Evolutionary conservation across 2,888 invertebrate species (phyloP), one percentile per base, ranked within the genome.

Genomic region (Drosophila multiciliata): DNA sequence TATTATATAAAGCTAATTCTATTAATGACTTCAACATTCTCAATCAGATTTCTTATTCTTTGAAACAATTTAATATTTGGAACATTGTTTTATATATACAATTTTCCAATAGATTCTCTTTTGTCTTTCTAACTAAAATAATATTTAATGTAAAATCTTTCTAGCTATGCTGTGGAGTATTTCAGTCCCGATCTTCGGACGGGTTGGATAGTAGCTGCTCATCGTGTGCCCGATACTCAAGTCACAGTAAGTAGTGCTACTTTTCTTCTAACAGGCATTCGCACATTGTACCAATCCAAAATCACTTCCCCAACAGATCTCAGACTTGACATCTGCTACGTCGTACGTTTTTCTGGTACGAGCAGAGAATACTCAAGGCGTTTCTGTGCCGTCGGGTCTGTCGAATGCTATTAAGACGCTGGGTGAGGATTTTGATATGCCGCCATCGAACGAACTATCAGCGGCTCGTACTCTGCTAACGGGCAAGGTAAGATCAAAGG

Each of bases 281-380:
- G 7, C 17, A 20, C 6, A 11, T 23, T 26, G 8, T 9, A 17
- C 15, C 40, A 45, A 5, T 3, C 3, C 4, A 2, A 15, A 23
- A 45, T 42, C 6, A 57, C 67, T n/a, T 38, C 3, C 55, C 75
- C 75, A 80, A 55, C 83, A 95, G 95, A 94, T 95, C 50, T 94
- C 93, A 32, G 95, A 96, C 86, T 94, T 98, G 77, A 95, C 95
- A 87, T 96, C 97, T 1, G 96, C 96, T 87, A 96, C 97, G 52
- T 95, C 96, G 38, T 98, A 98, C 93, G 95, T 97, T 75, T 98
- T 98, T 92, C 94, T 97, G 72, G 96, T 98, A 42, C 95, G 96
- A 61, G 97, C 98, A 0, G 96, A 97, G 93, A 98, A 98, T 92
- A 95, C 96, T 15, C 96, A 97, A 90, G 98, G 98, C 15, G 94